Base-by-base conservation (phyloP, 2,797 vertebrate genomes). In the Margarornis squamiger region DNA sequence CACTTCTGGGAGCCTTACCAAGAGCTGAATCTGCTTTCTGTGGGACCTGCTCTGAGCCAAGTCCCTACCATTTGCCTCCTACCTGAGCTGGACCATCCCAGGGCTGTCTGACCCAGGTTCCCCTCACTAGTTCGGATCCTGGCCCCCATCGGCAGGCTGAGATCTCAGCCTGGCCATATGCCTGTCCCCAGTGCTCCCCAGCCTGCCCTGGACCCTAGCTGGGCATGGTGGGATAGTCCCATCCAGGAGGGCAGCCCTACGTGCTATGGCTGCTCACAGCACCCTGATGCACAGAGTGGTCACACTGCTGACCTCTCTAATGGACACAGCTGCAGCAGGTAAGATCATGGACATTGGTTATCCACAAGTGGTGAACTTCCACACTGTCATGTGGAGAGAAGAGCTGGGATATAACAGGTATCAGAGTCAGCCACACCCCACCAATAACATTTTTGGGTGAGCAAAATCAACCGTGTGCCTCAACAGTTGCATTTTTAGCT, bases 1-100 rank as follows among this genome's bases (percentile, higher is more conserved):
- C 10, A 2, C 39, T 63, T 45, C 61, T 12, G 17, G 34, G 29
- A 86, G 20, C 32, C 29, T 24, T 10, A 58, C 29, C 49, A 58
- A 58, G 45, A 21, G 29, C 21, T 79, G 63, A 38, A 11, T 7
- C 18, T 10, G 1, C 24, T 48, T 66, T n/a, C 39, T 0, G 0
- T 22, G n/a, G 23, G 30, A 68, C 17, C 6, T 61, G 6, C 61
- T 73, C 68, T 55, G 38, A 77, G 46, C 18, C 36, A 59, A 88
- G 32, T 36, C 46, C 62, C 32, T 34, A 17, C 10, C n/a, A 8
- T 65, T 68, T 73, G 30, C 21, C 48, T 77, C 41, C 48, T 14
- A 61, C 23, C 9, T 32, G 57, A 73, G 34, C 16, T 29, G 62
- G 49, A 59, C 34, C 38, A 70, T 22, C 14, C 51, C 70, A 27